phyloP scores from a whole-genome alignment of 2,888 invertebrate genomes.

The Yponomeuta plumbellus region DNA sequence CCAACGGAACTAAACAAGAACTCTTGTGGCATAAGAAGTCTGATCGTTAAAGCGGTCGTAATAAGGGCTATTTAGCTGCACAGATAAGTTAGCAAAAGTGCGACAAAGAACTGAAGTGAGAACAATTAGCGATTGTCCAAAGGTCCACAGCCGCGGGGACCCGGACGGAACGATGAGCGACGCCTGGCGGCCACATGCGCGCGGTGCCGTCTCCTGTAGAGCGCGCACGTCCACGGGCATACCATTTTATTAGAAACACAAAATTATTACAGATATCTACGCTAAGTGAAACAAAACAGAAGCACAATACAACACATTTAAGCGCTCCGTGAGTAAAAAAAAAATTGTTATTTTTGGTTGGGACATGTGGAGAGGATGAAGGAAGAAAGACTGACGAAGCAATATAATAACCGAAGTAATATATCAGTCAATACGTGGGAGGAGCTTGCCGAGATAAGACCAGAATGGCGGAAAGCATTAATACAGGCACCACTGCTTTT shows the following conservation, averaged over 20 bases:
- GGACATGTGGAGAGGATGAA: too few relatives aligned
- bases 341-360: too few relatives aligned
- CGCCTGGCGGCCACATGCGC: conserved; percentile 30
- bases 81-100: conserved; percentile 21
- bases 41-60: neutral
- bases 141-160: conserved; percentile 29
- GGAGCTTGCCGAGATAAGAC: too few relatives aligned
- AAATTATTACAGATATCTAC: neutral
- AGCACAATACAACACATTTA: too few relatives aligned
- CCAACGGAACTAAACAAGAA: conserved; percentile 22
- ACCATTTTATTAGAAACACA: neutral
- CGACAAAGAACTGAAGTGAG: conserved; percentile 32
- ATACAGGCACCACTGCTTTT: too few relatives aligned
- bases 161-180: conserved; percentile 22
- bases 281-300: neutral
- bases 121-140: conserved; percentile 48
- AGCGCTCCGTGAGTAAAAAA: too few relatives aligned
- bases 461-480: too few relatives aligned
- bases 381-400: too few relatives aligned
- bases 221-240: neutral
- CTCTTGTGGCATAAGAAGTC: neutral
- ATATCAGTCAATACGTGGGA: too few relatives aligned
- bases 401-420: too few relatives aligned
- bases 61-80: neutral
- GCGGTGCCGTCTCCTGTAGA: conserved; percentile 21